phyloP scores from a whole-genome alignment of 2,113 vertebrate genomes.

The Bolborhynchus lineola region DNA sequence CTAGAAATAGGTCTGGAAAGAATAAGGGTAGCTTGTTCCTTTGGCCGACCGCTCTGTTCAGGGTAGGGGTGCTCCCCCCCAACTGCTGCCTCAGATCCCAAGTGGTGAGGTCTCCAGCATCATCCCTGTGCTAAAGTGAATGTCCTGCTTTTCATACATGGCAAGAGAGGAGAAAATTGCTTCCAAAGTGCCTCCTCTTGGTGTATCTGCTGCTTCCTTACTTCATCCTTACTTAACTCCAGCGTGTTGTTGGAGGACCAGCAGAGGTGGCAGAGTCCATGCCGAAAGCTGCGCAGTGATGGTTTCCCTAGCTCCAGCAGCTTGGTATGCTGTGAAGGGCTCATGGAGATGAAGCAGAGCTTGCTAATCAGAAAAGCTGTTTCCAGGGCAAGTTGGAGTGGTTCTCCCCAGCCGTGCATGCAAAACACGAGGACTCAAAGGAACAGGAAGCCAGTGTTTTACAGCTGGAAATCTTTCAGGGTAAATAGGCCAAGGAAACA shows the following conservation, averaged over 20 bases:
- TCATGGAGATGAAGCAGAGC: neutral
- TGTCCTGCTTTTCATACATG: accelerated
- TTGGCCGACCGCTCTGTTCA: neutral
- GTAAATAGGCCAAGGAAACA: neutral
- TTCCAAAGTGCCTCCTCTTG: neutral
- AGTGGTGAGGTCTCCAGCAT: neutral
- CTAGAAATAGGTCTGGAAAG: neutral
- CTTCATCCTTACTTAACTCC: neutral
- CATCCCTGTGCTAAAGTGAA: neutral
- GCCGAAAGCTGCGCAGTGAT: neutral
- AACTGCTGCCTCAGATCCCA: neutral
- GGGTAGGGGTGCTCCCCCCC: neutral
- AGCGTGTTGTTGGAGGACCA: accelerated
- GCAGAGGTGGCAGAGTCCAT: neutral
- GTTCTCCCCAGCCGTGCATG: neutral
- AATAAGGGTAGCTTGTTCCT: neutral
- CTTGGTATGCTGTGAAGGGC: neutral
- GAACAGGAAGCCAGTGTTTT: neutral
- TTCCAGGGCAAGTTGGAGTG: neutral
- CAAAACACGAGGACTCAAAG: neutral
- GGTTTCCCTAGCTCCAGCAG: neutral
- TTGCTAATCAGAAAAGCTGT: neutral
- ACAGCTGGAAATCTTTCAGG: neutral
- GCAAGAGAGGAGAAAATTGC: neutral
- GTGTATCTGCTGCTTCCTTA: neutral